Conservation (phyloP, 1,140 invertebrate species). For the Oncopodura yosiiana region DNA sequence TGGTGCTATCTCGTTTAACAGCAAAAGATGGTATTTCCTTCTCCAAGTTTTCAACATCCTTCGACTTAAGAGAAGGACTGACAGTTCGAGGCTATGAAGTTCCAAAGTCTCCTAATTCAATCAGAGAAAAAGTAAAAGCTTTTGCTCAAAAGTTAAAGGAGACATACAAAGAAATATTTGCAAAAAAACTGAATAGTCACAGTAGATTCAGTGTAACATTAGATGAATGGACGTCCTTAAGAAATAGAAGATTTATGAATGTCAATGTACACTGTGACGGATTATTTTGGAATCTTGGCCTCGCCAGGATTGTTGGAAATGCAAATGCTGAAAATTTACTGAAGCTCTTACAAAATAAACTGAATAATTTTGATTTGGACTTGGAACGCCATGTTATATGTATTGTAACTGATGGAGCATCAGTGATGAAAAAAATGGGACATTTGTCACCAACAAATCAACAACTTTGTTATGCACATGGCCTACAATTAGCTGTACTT, state of each 20-base stretch:
- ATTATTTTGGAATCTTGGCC: slow-evolving; percentile 15
- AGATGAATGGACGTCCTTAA: slow-evolving; percentile 21
- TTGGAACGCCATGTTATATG: slow-evolving; percentile 3
- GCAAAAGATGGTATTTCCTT: slow-evolving; percentile 17
- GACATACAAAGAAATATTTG: background rate
- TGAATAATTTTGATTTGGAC: background rate
- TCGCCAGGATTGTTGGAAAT: slow-evolving; percentile 3
- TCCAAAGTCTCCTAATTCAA: background rate
- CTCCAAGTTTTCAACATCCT: slow-evolving; percentile 2
- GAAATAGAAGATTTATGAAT: slow-evolving; percentile 16
- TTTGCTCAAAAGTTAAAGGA: background rate
- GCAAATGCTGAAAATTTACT: slow-evolving; percentile 9
- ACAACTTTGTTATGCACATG: slow-evolving; percentile 20
- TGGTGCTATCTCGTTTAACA: background rate
- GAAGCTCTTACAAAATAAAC: background rate
- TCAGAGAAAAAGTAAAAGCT: background rate
- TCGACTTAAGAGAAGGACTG: slow-evolving; percentile 2
- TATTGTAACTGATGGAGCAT: slow-evolving; percentile 16
- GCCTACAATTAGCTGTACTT: slow-evolving; percentile 12
- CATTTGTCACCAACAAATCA: background rate
- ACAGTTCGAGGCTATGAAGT: background rate
- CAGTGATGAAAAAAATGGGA: slow-evolving; percentile 19
- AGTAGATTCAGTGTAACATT: slow-evolving; percentile 10
- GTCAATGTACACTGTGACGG: slow-evolving; percentile 1
- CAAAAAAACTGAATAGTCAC: background rate